Evolutionary conservation across 2,113 vertebrate species (phyloP).

Genomic region (Erythrocercus mccallii): DNA sequence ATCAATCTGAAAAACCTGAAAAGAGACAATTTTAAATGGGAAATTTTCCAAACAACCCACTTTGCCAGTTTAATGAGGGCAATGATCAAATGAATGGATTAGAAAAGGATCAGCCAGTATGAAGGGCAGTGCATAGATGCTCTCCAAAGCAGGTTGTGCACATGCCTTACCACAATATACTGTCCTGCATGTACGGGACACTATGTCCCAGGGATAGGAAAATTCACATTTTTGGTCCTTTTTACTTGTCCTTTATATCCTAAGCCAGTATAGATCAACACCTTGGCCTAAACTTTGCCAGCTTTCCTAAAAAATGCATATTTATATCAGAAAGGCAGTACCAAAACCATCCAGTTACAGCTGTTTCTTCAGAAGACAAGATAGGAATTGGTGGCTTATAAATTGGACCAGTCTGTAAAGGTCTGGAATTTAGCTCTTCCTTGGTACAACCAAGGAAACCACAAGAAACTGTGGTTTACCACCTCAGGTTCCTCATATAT

Average conservation of each 20-base stretch:
- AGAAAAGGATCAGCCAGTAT: not conserved
- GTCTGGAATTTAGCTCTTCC: not conserved
- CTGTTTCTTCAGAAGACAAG: not conserved
- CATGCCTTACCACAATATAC: not conserved
- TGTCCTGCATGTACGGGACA: not conserved
- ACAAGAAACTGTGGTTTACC: not conserved
- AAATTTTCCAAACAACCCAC: not conserved
- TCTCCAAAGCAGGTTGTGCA: not conserved
- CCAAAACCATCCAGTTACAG: not conserved
- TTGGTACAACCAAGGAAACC: not conserved
- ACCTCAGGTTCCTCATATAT: not conserved
- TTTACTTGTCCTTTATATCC: not conserved
- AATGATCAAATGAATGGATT: not conserved
- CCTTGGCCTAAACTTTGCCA: not conserved
- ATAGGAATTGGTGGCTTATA: not conserved
- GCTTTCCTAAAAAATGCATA: not conserved
- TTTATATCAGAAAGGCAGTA: not conserved
- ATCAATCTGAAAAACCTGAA: not conserved
- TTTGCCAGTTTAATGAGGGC: not conserved
- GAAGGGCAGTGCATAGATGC: rapidly evolving
- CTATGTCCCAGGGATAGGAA: not conserved
- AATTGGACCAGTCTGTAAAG: not conserved
- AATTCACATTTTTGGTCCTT: not conserved
- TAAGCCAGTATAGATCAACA: not conserved
- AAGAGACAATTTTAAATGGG: not conserved